A percentile compares a stretch with the other conserved stretches of the same genome.
phyloP scores from a whole-genome alignment of 2,797 vertebrate species.

The Capromys pilorides region DNA sequence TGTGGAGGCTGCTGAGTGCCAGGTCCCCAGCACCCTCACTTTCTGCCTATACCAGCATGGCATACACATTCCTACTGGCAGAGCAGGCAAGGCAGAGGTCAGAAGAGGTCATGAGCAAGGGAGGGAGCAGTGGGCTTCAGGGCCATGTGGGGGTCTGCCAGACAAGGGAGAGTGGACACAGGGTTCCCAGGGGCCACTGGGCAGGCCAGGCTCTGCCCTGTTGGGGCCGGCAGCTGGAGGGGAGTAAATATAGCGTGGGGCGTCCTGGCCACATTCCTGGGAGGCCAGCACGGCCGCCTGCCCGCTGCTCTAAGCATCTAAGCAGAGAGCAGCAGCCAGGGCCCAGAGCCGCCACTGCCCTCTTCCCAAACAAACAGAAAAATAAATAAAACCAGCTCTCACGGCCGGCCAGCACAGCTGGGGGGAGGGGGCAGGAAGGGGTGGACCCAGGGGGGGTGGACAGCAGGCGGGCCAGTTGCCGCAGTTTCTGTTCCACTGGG shows the following conservation, averaged over 20 bases:
- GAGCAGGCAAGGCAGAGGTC: conserved; percentile 46
- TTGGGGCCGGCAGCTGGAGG: conserved; percentile 73
- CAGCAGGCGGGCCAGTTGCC: conserved; percentile 68
- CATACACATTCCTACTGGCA: neutral
- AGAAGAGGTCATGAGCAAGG: conserved; percentile 59
- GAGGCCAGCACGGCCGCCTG: conserved; percentile 77
- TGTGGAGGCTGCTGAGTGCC: conserved; percentile 35
- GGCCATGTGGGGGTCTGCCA: conserved; percentile 71
- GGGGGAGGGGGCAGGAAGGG: conserved; percentile 66
- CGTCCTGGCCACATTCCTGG: conserved; percentile 80
- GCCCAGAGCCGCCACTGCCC: conserved; percentile 78
- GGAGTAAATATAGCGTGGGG: conserved; percentile 79
- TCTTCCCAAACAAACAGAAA: conserved; percentile 84
- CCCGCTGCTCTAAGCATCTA: conserved; percentile 71
- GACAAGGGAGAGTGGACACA: conserved; percentile 47
- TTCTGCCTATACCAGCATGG: neutral
- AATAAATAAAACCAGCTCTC: conserved; percentile 83
- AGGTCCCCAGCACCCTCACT: neutral
- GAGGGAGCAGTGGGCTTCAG: conserved; percentile 2
- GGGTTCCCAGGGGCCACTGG: conserved; percentile 74
- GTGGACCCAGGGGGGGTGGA: conserved; percentile 1
- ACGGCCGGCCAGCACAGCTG: conserved; percentile 46
- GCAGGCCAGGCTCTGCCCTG: conserved; percentile 80
- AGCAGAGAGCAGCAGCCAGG: conserved; percentile 73
- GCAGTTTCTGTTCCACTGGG: conserved; percentile 71